Evolutionary conservation across 2,888 invertebrate genomes (phyloP).

Genomic region (Eristalis arbustorum): DNA sequence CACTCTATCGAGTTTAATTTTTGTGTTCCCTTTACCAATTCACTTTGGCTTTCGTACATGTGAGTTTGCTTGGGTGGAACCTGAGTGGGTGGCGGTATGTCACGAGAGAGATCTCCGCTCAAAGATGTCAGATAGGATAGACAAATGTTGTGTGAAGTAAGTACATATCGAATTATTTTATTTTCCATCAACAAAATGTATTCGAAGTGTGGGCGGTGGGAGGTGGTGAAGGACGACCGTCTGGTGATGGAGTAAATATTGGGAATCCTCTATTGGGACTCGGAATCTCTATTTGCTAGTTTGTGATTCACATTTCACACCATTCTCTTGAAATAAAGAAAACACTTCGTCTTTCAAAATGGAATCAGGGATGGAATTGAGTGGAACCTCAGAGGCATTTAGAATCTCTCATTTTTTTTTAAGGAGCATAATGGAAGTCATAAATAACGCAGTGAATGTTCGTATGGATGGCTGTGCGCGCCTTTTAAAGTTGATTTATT

Average conservation of each 20-base stretch:
- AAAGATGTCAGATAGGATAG: conserved; percentile 25
- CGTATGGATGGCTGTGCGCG: neutral
- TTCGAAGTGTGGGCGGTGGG: neutral
- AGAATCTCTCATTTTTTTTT: conserved; percentile 8
- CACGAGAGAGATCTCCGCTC: conserved; percentile 2
- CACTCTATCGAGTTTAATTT: conserved; percentile 52
- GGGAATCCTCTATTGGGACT: conserved; percentile 5
- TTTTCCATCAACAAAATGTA: conserved; percentile 42
- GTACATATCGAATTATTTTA: conserved; percentile 52
- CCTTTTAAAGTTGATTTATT: conserved; percentile 27
- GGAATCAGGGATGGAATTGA: neutral
- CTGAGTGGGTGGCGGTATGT: neutral
- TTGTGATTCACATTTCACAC: conserved; percentile 45
- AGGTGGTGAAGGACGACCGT: neutral
- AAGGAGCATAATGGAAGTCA: conserved; percentile 42
- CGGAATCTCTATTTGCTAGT: conserved; percentile 47
- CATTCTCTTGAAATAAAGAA: neutral
- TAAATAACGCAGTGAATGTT: conserved; percentile 40
- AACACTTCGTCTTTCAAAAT: neutral
- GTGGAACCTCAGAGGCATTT: conserved; percentile 3
- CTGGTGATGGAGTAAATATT: conserved; percentile 46
- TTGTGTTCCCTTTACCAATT: conserved; percentile 32
- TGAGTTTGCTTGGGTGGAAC: neutral
- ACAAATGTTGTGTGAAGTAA: conserved; percentile 36
- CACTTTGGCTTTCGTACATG: neutral